Base-by-base conservation (phyloP, 2,797 vertebrate species). In the Nannoperca australis region DNA sequence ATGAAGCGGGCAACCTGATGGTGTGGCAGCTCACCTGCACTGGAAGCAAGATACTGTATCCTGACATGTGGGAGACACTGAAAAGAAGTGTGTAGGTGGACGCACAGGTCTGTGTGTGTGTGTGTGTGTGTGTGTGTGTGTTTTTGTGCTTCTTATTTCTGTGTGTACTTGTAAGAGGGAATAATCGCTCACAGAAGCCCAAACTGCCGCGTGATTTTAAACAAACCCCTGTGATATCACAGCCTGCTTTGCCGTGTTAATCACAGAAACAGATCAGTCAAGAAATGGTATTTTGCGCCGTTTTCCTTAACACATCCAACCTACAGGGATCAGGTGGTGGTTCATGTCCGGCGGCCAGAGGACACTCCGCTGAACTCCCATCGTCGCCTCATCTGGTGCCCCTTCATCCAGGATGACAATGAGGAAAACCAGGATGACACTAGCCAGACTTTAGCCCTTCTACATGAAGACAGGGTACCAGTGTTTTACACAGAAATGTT, bases 331-430 rank as follows among this genome's bases (percentile, higher is more conserved):
- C 96, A 99, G 91, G 96, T 99, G 53, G 81, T 99, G 65, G 94
- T 99, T 82, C 96, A 99, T 75, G 95, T 99, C 79, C 96, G 92
- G 59, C 92, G 96, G 34, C 96, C 97, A 42, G 97, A 97, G 9
- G 95, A 95, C 14, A 97, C 96, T 0, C 95, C 95, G 0, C 87
- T 98, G 79, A 99, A 97, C 89, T 97, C 96, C 44, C 96, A 97
- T 81, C 95, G 97, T 14, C 96, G 98, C 49, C 97, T 99, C 83
- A 98, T 99, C 87, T 99, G 98, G 98, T 99, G 98, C 70, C 98
- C 98, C 2, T 99, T 97, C 89, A 99, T 99, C 87, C 96, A 96
- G 0, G 98, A 99, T 8, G 98, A 99, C 68, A 98, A 89, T 1
- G 98, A 99, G 61, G 98, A 98, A 53, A 96, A 94, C 47, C 93